Base-by-base conservation (phyloP, 2,797 vertebrate species). In the Tragopan temminckii region DNA sequence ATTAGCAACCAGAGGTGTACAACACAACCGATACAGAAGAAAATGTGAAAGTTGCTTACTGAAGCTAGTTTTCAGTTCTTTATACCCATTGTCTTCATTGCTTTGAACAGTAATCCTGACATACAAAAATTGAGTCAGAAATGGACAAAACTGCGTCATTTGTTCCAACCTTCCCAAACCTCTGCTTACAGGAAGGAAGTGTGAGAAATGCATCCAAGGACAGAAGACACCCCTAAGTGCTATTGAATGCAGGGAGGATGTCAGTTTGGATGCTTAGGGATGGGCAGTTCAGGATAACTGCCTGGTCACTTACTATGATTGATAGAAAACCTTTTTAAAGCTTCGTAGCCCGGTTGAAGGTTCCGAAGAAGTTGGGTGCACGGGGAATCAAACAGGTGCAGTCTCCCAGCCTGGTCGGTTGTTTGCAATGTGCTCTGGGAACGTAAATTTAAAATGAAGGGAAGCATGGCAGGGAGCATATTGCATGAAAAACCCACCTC, bases 1-100 rank as follows among this genome's bases (percentile, higher is more conserved):
- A 20, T n/a, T 52, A 58, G 40, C 52, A 46, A n/a, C 24, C n/a
- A 45, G 13, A 0, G 0, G 21, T 38, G 35, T 62, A 50, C 29
- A 80, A 40, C 10, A 4, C 18, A 90, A 13, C 24, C n/a, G 15
- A 35, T 43, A 35, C 16, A 33, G 38, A 61, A 80, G 38, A 63
- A 86, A 75, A 83, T 19, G 9, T 38, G 18, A 13, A 69, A 57
- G 16, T 36, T 86, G 4, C 59, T 90, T 64, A 33, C 5, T 61
- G 79, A 63, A 78, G 15, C 24, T 88, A 46, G 10, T 57, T 57
- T 52, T 81, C 24, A 12, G 1, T 52, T 79, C 85, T 57, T 68
- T 46, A n/a, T n/a, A 52, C 3, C 10, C 25, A 19, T 29, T 23
- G 29, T 17, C 25, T 55, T 19, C 17, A 72, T 29, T 58, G 29